Evolutionary conservation across 2,888 invertebrate genomes (phyloP).

Genomic region (Bhutanitis thaidina): DNA sequence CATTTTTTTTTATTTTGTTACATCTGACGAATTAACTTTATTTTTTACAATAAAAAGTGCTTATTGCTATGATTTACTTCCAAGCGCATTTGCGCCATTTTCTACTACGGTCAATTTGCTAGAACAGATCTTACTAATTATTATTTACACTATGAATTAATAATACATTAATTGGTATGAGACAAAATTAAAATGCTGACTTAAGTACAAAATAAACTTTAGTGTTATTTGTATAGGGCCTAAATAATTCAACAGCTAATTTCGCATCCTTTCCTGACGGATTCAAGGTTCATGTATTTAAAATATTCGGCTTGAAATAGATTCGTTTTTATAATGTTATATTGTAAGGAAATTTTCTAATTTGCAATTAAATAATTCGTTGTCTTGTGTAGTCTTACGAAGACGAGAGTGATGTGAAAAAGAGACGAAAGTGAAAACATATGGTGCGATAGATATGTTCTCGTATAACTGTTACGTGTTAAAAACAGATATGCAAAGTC

Average conservation of each 20-base stretch:
- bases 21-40: constrained; percentile 42
- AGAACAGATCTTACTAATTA: constrained; percentile 32
- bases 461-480: too few relatives aligned
- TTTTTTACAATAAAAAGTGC: constrained; percentile 34
- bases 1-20: constrained; percentile 44
- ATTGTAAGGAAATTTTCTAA: neutral
- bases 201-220: constrained; percentile 36
- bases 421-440: too few relatives aligned
- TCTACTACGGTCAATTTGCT: constrained; percentile 36
- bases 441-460: too few relatives aligned
- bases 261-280: neutral
- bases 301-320: neutral
- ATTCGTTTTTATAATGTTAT: too few relatives aligned
- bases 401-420: neutral
- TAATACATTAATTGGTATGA: constrained; percentile 9
- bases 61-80: constrained; percentile 66
- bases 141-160: constrained; percentile 37
- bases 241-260: neutral
- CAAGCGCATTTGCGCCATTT: constrained; percentile 34
- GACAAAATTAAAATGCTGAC: constrained; percentile 20
- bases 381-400: constrained; percentile 1
- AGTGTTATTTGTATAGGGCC: neutral
- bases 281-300: too few relatives aligned
- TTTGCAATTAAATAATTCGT: constrained; percentile 11
- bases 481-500: neutral